Evolutionary conservation across 2,888 invertebrate species (phyloP), one percentile per base, ranked within the genome.

Genomic region (Liodrosophila aerea): DNA sequence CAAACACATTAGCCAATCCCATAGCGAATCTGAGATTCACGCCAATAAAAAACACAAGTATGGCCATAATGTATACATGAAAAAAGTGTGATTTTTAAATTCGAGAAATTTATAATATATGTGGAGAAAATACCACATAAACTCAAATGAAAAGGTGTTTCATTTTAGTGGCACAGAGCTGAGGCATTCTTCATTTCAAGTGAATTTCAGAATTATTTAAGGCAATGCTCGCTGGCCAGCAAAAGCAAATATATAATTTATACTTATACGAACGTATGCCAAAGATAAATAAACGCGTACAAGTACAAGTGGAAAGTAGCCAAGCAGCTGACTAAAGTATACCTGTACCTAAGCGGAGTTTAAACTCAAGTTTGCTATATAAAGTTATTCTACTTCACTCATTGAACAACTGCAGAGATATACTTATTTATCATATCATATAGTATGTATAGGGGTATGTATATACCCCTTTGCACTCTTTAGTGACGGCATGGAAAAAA

Each of bases 121-220:
- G 44, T 37, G 30, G 13, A 50, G 40, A 41, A 33, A 37, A 12
- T 39, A 31, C 9, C 44, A 47, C n/a, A 51, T 34, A 33, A 33
- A 29, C 11, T 34, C 15, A 51, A 49, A 43, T 45, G 44, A 43
- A 78, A 80, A 84, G 85, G 85, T 80, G 85, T 85, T 80, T 80
- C 81, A 34, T 81, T 76, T 80, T 64, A 61, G 58, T 78, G 68
- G 64, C 83, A 72, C 67, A 58, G 47, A 58, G n/a, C n/a, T 36
- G 41, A 40, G 16, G 56, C 52, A 51, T 37, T 34, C 15, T 11
- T 31, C 31, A 12, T 15, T 18, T 13, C 30, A 34, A 43, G 39
- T 39, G 40, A 41, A 81, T 52, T 70, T 49, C 41, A 0, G 59
- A 72, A 62, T 62, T 57, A 45, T 75, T 80, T 52, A 53, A 53